Base-by-base conservation (phyloP, 2,888 invertebrate species). In the Thumatha senex region DNA sequence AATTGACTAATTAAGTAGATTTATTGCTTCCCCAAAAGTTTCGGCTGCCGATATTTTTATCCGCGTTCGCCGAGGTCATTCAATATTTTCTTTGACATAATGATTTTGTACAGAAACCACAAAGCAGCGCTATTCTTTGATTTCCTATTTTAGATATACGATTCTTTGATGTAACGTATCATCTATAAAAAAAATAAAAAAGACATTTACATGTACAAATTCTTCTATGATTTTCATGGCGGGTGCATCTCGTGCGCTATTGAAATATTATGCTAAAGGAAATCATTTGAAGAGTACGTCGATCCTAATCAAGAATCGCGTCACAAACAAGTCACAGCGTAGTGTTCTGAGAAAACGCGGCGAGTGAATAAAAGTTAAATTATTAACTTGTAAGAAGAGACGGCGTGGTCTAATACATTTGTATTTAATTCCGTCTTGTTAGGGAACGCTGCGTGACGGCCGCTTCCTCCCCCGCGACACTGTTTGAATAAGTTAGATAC, bases 361-460 rank as follows among this genome's bases (percentile, higher is more conserved):
- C 72, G 70, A 68, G 65, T 80, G 84, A 84, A 85, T 87, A 78
- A 79, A 81, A 76, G 76, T 72, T 72, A 80, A 82, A 84, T 83
- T 78, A 85, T 82, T 82, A 78, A 78, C 70, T 70, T 70, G 78
- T 81, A 81, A 84, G 74, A 75, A 74, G 78, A 81, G 74, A 76
- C 72, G 67, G 62, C 51, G 57, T 60, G 58, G 61, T 72, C 77
- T 81, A 80, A 82, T 82, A 81, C 83, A 80, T 79, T 81, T 73
- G 82, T 84, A 84, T 88, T 86, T 87, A 86, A 89, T 85, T 85
- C 83, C 74, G 86, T 86, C 87, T 85, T 79, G 85, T 82, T 81
- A 78, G 78, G 75, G 73, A 70, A 73, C 77, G 71, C 70, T 63
- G 70, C 79, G 82, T 85, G 88, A 85, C 82, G 85, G 76, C 60